These are phyloP conservation scores for Heliconius charithonia DNA, from an alignment of 2,888 invertebrate genomes.

Conservation along the genomic window DNA sequence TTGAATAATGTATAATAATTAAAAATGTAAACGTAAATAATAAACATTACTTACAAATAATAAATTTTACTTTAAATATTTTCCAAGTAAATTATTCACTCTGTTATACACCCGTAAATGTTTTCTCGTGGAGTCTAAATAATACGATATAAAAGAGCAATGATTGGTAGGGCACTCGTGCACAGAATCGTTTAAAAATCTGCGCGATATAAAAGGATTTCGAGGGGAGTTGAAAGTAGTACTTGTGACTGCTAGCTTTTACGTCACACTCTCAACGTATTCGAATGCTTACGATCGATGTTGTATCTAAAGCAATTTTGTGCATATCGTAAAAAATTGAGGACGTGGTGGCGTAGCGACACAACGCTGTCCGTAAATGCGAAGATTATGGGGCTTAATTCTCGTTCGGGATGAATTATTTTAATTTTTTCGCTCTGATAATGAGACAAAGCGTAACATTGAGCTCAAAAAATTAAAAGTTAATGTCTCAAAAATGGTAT, in stretches of 20 bases:
- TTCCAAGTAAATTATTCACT: not conserved
- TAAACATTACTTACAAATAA: no score
- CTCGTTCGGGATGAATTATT: no score
- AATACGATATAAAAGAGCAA: slow-evolving; percentile 33
- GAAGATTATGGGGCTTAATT: no score
- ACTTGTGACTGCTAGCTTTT: slow-evolving; percentile 42
- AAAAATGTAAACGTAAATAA: no score
- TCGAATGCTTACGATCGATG: slow-evolving; percentile 31
- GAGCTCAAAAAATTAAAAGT: no score
- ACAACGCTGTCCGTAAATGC: no score
- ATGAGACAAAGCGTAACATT: no score
- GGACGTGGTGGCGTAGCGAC: no score
- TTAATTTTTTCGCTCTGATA: no score
- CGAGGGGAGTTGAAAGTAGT: slow-evolving; percentile 37
- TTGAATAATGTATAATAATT: no score
- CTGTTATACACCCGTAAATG: not conserved
- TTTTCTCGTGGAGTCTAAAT: slow-evolving; percentile 5
- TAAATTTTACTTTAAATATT: no score
- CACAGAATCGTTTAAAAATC: slow-evolving; percentile 42
- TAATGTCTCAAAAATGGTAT: no score
- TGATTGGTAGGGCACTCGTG: slow-evolving; percentile 35
- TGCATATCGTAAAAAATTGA: not conserved
- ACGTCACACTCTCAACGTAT: slow-evolving; percentile 37
- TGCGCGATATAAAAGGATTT: slow-evolving; percentile 42
- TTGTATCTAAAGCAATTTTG: slow-evolving; percentile 35